phyloP scores from a whole-genome alignment of 1,140 invertebrate species.

The Laupala kohalensis region DNA sequence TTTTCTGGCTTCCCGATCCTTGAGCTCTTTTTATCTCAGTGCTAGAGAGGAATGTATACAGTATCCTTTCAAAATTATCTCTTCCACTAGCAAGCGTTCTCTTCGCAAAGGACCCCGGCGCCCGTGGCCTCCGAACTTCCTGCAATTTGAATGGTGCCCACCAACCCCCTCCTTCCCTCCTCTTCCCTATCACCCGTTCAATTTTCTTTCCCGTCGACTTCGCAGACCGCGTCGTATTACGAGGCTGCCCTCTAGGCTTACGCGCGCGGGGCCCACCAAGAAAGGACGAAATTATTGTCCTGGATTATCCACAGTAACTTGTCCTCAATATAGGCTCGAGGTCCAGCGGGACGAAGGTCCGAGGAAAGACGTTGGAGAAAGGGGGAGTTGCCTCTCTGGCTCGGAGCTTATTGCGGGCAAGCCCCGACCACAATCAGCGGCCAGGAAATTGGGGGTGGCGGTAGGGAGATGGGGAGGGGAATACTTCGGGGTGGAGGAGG shows the following conservation, averaged over 20 bases:
- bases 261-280: background rate
- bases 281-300: background rate
- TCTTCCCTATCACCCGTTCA: background rate
- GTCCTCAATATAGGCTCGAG: background rate
- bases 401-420: background rate
- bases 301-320: background rate
- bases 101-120: background rate
- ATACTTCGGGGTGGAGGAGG: too few relatives aligned
- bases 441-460: background rate
- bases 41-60: too few relatives aligned
- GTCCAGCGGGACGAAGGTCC: background rate
- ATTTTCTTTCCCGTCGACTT: background rate
- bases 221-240: background rate
- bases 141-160: background rate
- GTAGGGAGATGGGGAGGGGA: too few relatives aligned
- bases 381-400: too few relatives aligned
- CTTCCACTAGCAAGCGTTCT: too few relatives aligned
- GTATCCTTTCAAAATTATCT: too few relatives aligned
- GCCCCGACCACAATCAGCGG: background rate
- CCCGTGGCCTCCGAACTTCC: background rate
- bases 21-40: too few relatives aligned
- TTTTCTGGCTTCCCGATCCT: too few relatives aligned
- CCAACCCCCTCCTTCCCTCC: background rate
- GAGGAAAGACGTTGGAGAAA: background rate
- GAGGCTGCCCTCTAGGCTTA: background rate